phyloP scores from a whole-genome alignment of 2,113 vertebrate genomes.

The Upupa epops region DNA sequence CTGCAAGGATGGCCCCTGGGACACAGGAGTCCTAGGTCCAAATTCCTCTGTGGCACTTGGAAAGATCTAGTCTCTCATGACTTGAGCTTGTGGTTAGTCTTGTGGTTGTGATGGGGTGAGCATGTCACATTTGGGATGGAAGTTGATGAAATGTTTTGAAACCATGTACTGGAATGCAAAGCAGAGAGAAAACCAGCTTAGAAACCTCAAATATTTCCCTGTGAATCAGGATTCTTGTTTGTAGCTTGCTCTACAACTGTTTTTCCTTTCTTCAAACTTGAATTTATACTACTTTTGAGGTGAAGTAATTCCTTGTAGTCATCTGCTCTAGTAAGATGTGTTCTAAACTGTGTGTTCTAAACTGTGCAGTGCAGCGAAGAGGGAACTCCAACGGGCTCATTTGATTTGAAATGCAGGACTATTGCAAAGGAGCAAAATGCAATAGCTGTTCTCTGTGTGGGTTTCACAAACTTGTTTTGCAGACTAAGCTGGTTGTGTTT shows the following conservation, averaged over 20 bases:
- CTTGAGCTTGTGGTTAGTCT: not conserved
- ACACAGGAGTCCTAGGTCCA: not conserved
- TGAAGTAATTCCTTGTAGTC: not conserved
- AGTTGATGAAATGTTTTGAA: not conserved
- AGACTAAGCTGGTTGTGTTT: not conserved
- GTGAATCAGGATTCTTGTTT: not conserved
- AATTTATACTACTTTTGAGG: not conserved
- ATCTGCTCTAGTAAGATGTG: not conserved
- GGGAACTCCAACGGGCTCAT: not conserved
- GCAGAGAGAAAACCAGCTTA: not conserved
- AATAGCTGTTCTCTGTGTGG: not conserved
- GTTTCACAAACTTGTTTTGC: not conserved
- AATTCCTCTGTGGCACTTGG: not conserved
- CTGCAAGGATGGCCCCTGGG: not conserved
- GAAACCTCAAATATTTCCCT: not conserved
- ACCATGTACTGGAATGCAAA: not conserved
- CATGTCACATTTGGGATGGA: not conserved
- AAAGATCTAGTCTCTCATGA: not conserved
- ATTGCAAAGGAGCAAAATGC: not conserved
- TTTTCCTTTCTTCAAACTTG: not conserved
- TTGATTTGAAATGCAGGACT: not conserved
- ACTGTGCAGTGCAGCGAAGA: accelerated
- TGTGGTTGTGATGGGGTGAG: not conserved
- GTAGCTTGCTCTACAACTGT: not conserved
- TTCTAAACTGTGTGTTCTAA: not conserved